Percentiles rank a stretch among this genome's conserved stretches.
Conservation (phyloP, 2,888 invertebrate genomes). For the Meandrusa payeni region DNA sequence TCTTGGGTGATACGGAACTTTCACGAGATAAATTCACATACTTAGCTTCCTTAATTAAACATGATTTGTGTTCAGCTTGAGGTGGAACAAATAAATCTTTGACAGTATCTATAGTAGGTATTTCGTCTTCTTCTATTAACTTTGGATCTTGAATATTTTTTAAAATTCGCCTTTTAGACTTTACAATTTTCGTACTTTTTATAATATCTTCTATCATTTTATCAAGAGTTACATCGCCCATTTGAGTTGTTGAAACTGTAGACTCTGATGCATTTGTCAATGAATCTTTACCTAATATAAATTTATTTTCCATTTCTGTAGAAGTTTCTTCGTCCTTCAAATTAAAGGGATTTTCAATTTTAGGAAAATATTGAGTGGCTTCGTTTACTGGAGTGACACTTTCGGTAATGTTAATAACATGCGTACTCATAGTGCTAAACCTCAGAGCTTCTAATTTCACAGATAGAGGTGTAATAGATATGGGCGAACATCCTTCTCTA, state of each 20-base stretch:
- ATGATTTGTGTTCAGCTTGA: constrained; percentile 62
- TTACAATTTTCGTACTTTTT: constrained; percentile 78
- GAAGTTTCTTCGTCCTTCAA: constrained; percentile 69
- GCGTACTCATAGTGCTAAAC: constrained; percentile 76
- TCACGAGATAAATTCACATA: constrained; percentile 69
- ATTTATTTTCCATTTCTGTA: constrained; percentile 76
- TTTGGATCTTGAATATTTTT: constrained; percentile 41
- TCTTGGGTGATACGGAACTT: constrained; percentile 68
- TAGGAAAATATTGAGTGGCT: constrained; percentile 76
- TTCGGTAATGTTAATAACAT: constrained; percentile 39
- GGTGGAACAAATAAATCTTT: constrained; percentile 69
- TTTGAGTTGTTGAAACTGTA: constrained; percentile 74
- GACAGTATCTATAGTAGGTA: constrained; percentile 49
- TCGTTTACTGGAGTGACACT: constrained; percentile 55
- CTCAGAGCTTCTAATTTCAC: constrained; percentile 79
- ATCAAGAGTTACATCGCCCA: constrained; percentile 78
- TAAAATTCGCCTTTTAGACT: constrained; percentile 61
- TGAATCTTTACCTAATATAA: constrained; percentile 62
- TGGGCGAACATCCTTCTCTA: constrained; percentile 70
- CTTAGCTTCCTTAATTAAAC: constrained; percentile 68
- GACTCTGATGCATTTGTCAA: constrained; percentile 58
- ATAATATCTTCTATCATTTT: constrained; percentile 83
- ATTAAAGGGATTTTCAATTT: constrained; percentile 66
- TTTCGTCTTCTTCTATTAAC: constrained; percentile 46
- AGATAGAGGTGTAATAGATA: constrained; percentile 82